phyloP scores from a whole-genome alignment of 2,888 invertebrate genomes.

The Cecidostiba fungosa region DNA sequence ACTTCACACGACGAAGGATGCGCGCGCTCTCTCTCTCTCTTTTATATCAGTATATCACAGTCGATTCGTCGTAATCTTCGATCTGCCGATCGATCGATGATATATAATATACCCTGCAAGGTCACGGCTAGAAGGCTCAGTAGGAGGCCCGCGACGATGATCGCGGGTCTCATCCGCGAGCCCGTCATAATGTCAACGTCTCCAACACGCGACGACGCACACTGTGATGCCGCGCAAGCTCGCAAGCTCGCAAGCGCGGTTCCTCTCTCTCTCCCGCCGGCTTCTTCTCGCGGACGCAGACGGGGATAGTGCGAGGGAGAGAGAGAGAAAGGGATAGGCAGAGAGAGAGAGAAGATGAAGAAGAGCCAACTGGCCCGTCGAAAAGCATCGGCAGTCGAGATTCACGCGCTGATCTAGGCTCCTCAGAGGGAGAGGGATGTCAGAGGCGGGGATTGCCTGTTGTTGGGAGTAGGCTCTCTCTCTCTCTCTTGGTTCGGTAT shows the following conservation, averaged over 20 bases:
- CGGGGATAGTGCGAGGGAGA: not conserved
- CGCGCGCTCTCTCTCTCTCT: not conserved
- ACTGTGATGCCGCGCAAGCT: conserved; percentile 69
- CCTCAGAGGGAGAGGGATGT: not conserved
- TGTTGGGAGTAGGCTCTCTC: not conserved
- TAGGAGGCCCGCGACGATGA: conserved; percentile 82
- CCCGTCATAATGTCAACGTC: conserved; percentile 81
- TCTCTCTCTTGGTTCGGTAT: too few relatives aligned
- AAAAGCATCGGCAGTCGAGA: conserved; percentile 1
- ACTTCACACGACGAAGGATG: not conserved
- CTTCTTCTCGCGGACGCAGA: not conserved
- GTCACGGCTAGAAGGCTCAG: conserved; percentile 81
- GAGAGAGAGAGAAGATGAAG: not conserved
- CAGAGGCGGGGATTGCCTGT: not conserved
- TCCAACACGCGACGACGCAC: conserved; percentile 77
- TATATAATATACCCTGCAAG: conserved; percentile 82
- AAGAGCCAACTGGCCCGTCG: not conserved
- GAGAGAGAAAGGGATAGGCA: not conserved
- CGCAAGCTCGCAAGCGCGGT: conserved; percentile 15
- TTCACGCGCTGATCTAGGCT: not conserved
- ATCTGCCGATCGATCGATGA: not conserved
- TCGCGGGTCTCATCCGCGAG: conserved; percentile 82
- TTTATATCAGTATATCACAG: not conserved
- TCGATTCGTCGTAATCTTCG: conserved; percentile 2
- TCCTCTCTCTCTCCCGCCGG: conserved; percentile 4